A percentile compares a stretch with the other conserved stretches of the same genome.
phyloP scores from a whole-genome alignment of 37 sponge, comb jelly and placozoan genomes.

The Theonella swinhoei region DNA sequence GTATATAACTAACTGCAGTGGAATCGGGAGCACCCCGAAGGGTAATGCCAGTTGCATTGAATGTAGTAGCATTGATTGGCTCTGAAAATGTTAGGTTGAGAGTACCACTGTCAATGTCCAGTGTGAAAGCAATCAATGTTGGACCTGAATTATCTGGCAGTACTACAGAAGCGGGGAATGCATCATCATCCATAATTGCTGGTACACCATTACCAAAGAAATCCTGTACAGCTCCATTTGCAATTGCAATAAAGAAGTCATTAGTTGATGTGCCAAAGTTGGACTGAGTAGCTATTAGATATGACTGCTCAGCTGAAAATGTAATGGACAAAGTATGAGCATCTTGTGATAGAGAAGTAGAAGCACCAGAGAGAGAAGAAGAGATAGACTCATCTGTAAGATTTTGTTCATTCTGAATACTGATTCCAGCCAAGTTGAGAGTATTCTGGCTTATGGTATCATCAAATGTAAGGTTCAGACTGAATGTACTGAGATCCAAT shows the following conservation, averaged over 20 bases:
- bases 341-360: slow-evolving; percentile 39
- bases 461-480: slow-evolving; percentile 70
- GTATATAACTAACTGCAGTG: slow-evolving; percentile 36
- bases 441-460: slow-evolving; percentile 57
- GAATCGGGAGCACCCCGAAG: slow-evolving; percentile 29
- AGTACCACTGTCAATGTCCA: slow-evolving; percentile 76
- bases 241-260: slow-evolving; percentile 68
- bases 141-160: slow-evolving; percentile 68
- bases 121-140: slow-evolving; percentile 29
- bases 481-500: slow-evolving; percentile 69
- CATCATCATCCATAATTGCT: slow-evolving; percentile 11
- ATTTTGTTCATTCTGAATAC: slow-evolving; percentile 59
- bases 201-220: slow-evolving; percentile 62
- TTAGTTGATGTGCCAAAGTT: slow-evolving; percentile 57
- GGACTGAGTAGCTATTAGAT: slow-evolving; percentile 28
- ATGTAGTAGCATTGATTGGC: slow-evolving; percentile 66
- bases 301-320: slow-evolving; percentile 53
- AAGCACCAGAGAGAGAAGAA: slow-evolving; percentile 42
- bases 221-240: slow-evolving; percentile 51
- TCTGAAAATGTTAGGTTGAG: slow-evolving; percentile 86
- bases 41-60: slow-evolving; percentile 52
- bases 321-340: slow-evolving; percentile 45
- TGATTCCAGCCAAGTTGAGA: slow-evolving; percentile 37
- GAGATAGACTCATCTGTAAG: slow-evolving; percentile 11
- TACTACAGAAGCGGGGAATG: slow-evolving; percentile 30